Percentiles rank a stretch among this genome's conserved stretches.
Conservation (phyloP, 1,140 invertebrate species). For the Goniozus legneri region DNA sequence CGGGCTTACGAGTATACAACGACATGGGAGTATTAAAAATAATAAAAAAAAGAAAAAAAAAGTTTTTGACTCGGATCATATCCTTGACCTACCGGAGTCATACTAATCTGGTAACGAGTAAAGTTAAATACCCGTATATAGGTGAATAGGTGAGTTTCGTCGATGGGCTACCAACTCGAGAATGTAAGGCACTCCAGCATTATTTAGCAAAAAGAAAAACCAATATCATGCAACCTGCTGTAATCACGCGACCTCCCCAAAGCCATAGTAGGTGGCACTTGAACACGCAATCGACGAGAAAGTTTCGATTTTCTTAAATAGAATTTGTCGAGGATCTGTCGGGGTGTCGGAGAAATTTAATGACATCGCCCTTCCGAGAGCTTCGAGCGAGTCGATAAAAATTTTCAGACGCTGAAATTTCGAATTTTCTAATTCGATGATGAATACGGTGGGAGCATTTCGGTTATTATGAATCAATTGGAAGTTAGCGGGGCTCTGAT, state of each 20-base stretch:
- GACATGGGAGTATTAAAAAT: too few species aligned
- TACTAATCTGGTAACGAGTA: constrained; percentile 14
- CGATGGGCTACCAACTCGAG: constrained; percentile 19
- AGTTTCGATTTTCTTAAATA: constrained; percentile 15
- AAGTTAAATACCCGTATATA: constrained; percentile 10
- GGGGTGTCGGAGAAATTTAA: too few species aligned
- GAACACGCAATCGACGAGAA: constrained; percentile 18
- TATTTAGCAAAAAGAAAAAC: constrained; percentile 21
- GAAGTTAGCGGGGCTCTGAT: too few species aligned
- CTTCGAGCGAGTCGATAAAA: too few species aligned
- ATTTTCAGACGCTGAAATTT: too few species aligned
- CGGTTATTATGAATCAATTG: too few species aligned
- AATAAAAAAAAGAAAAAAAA: too few species aligned
- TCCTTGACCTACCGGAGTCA: constrained; percentile 36
- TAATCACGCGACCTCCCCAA: constrained; percentile 23
- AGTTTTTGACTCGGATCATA: constrained; percentile 34
- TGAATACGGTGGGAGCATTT: too few species aligned
- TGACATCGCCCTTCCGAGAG: too few species aligned
- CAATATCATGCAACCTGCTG: constrained; percentile 24
- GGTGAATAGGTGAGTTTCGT: constrained; percentile 21
- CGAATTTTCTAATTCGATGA: too few species aligned
- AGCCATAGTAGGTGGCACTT: constrained; percentile 1
- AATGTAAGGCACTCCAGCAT: constrained; percentile 10
- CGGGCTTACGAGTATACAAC: too few species aligned
- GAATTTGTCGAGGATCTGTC: too few species aligned